Conservation (phyloP, 2,888 invertebrate species). For the Luperina nickerlii region DNA sequence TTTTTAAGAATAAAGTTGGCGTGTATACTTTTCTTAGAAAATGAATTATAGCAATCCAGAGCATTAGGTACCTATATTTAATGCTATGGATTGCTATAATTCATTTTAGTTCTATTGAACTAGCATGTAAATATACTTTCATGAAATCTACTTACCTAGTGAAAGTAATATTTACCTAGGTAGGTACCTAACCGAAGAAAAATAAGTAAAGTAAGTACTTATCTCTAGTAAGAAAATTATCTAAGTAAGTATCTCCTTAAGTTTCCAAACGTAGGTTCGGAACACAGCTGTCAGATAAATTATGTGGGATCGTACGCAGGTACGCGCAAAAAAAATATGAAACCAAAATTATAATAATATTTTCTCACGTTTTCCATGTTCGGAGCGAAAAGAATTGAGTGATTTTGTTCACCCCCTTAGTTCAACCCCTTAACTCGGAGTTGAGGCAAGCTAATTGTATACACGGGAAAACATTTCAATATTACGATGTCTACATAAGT, state of each 20-base stretch:
- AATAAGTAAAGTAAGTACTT: not conserved
- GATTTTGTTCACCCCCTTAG: conserved; percentile 1
- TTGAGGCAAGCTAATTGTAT: not conserved
- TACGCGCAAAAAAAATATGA: not conserved
- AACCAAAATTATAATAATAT: not conserved
- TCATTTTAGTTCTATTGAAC: not conserved
- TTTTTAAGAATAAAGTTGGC: not conserved
- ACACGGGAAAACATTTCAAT: not conserved
- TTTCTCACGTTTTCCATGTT: conserved; percentile 5
- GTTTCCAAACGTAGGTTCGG: not conserved
- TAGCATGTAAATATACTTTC: not conserved
- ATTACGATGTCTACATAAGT: not conserved
- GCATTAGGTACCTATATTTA: too few species aligned
- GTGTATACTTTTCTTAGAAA: not conserved
- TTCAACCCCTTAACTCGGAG: not conserved
- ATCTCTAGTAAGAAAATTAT: not conserved
- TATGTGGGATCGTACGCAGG: not conserved
- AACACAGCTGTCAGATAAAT: conserved; percentile 12
- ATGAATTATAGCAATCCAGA: not conserved
- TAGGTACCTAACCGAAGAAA: not conserved
- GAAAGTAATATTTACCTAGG: too few species aligned
- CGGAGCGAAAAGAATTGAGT: conserved; percentile 17
- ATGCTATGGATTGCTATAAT: too few species aligned
- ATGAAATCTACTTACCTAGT: too few species aligned
- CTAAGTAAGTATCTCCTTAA: not conserved